Percentiles rank a stretch among this genome's conserved stretches.
Evolutionary conservation across 1,140 invertebrate species (phyloP).

Genomic region (Diplogasteroides magnus): DNA sequence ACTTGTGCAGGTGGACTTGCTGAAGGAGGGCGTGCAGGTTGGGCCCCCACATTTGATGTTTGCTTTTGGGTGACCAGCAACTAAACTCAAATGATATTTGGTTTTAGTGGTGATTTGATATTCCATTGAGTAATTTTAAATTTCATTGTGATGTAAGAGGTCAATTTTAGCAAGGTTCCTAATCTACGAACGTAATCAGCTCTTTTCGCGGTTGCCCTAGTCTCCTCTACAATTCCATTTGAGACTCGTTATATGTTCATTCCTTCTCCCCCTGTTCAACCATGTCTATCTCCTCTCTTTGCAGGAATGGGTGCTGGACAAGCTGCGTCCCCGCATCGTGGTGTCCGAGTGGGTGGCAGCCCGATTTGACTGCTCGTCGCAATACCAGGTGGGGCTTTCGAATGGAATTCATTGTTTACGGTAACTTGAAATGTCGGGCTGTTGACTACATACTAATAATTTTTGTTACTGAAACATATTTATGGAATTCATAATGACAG

Average conservation of each 20-base stretch:
- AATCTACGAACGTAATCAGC: too few relatives aligned
- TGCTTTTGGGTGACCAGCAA: not conserved
- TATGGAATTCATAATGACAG: not conserved
- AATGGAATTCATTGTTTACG: too few relatives aligned
- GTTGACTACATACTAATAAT: too few relatives aligned
- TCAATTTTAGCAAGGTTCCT: too few relatives aligned
- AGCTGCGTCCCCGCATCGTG: not conserved
- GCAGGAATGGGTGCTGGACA: not conserved
- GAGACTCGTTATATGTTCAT: not conserved
- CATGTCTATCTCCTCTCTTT: too few relatives aligned
- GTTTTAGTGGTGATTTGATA: too few relatives aligned
- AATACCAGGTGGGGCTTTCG: not conserved
- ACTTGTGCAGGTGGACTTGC: not conserved
- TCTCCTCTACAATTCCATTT: not conserved
- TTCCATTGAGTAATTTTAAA: too few relatives aligned
- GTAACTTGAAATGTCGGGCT: too few relatives aligned
- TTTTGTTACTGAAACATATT: not conserved
- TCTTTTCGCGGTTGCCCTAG: too few relatives aligned
- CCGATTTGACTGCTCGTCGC: not conserved
- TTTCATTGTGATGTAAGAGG: too few relatives aligned
- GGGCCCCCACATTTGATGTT: not conserved
- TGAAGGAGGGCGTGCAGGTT: not conserved
- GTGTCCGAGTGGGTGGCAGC: not conserved
- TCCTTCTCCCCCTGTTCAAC: too few relatives aligned
- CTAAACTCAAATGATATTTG: not conserved